Base-by-base conservation (phyloP, 1,140 invertebrate genomes). In the Leptopilina boulardi region DNA sequence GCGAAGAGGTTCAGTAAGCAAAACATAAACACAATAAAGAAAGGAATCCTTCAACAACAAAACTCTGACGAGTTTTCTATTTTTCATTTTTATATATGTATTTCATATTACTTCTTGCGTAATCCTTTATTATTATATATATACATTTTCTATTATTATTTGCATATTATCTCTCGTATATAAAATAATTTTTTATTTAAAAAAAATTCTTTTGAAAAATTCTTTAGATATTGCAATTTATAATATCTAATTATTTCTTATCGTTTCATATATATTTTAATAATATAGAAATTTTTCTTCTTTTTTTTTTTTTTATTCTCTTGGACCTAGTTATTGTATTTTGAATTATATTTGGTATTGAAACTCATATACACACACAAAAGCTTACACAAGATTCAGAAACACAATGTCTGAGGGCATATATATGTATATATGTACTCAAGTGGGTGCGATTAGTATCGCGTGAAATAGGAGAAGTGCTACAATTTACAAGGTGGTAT, bases 381-480 rank as follows among this genome's bases (percentile, higher is more conserved):
- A 66, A 66, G 59, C 59, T 23, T 30, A 23, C 26, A 34, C 59
- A 66, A 66, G 59, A 66, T 30, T 66, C 23, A 30, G 23, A 13
- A 30, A 66, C 56, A 59, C 56, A 59, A 59, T 59, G 56, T 59
- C 56, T 59, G 10, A 11, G 23, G 56, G 23, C 30, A 66, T 66
- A 38, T 38, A 34, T 34, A 34, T n/a, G n/a, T n/a, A n/a, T n/a
- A n/a, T n/a, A n/a, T n/a, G 26, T 30, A 66, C 11, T 66, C 23
- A 66, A 66, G 59, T 66, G 59, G n/a, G 23, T 23, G 23, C 59
- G 59, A 66, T 66, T 66, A 66, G 59, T 66, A 66, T 66, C 59
- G 59, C 59, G 59, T 66, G 59, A 66, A 66, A 66, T 66, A 66
- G 26, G 59, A 66, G 59, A 66, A 66, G 59, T 66, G 59, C 59